Percentiles rank a stretch among this genome's conserved stretches.
Conservation (phyloP, 1,140 invertebrate species). For the Argopecten irradians region DNA sequence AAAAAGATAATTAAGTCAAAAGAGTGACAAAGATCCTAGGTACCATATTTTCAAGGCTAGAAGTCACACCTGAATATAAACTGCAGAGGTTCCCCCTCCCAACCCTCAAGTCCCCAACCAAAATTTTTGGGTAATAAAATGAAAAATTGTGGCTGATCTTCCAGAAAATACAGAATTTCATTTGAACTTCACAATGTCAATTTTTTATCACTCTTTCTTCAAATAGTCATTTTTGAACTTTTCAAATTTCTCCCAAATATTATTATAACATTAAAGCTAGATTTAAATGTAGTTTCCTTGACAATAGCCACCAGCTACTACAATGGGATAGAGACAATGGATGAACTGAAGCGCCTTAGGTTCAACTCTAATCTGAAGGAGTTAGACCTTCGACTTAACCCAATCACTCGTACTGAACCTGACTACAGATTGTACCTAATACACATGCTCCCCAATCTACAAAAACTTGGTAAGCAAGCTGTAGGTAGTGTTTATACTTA, state of each 20-base stretch:
- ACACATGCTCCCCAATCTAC: constrained; percentile 75
- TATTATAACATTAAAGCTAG: background rate
- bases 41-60: no score
- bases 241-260: no score
- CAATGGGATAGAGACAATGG: constrained; percentile 74
- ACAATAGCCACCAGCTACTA: constrained; percentile 70
- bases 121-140: no score
- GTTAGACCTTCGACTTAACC: constrained; percentile 76
- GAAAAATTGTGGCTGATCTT: no score
- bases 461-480: constrained; percentile 70
- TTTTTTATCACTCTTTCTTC: no score
- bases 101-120: no score
- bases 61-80: no score
- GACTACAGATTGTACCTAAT: constrained; percentile 77
- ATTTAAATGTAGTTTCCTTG: constrained; percentile 34
- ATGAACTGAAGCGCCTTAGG: constrained; percentile 72
- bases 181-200: no score
- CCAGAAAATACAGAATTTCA: no score
- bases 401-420: constrained; percentile 75
- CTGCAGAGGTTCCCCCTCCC: no score
- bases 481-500: background rate
- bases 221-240: no score
- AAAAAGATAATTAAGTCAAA: background rate
- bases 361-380: constrained; percentile 71
- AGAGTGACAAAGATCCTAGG: no score